Percentiles rank a stretch among this genome's conserved stretches.
Evolutionary conservation across 2,113 vertebrate species (phyloP).

Genomic region (Serinus canaria): DNA sequence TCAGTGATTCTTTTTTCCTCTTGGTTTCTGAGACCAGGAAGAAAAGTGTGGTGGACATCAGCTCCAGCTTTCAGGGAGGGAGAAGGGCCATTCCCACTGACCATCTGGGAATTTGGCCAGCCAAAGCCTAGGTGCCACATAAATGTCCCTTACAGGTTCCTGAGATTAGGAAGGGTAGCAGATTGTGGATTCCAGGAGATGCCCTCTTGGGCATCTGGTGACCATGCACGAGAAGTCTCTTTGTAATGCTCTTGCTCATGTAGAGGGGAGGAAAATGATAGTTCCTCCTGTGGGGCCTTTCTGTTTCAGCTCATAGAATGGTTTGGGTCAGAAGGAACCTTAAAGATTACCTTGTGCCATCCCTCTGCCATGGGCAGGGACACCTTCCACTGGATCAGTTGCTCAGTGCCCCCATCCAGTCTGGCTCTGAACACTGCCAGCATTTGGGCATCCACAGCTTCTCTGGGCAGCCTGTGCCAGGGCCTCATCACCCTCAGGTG

Average conservation of each 20-base stretch:
- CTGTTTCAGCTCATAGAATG: not conserved
- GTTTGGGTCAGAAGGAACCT: not conserved
- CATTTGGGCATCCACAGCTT: not conserved
- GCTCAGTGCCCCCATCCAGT: not conserved
- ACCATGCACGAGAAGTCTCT: not conserved
- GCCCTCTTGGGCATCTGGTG: not conserved
- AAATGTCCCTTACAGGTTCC: not conserved
- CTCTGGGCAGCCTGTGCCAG: not conserved
- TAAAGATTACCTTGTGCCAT: not conserved
- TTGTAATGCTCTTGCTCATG: not conserved
- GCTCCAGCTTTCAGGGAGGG: not conserved
- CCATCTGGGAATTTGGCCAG: not conserved
- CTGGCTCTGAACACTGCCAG: not conserved
- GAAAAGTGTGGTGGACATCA: not conserved
- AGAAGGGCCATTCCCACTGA: not conserved
- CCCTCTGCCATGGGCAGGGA: not conserved
- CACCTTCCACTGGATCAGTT: not conserved
- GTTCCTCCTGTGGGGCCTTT: not conserved
- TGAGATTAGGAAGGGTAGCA: not conserved
- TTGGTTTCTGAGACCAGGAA: not conserved
- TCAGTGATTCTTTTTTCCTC: not conserved
- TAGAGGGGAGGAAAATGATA: not conserved
- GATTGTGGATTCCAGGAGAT: not conserved
- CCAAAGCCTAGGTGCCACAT: not conserved
- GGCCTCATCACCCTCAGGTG: not conserved